Conservation (phyloP, 2,888 invertebrate genomes). For the Plagiodera versicolora region DNA sequence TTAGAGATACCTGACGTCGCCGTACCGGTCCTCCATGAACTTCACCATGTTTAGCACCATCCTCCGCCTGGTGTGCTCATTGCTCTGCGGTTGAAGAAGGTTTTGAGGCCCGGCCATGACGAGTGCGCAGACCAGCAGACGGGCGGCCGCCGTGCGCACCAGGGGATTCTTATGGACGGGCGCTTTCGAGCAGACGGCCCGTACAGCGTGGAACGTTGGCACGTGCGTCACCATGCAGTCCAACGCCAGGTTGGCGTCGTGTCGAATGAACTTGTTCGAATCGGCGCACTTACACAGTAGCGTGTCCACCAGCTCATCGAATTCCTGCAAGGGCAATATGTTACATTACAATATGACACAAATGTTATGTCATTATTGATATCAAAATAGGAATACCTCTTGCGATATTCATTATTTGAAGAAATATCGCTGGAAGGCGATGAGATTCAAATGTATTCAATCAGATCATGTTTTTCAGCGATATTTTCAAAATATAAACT, state of each 20-base stretch:
- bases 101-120: constrained; percentile 65
- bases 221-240: constrained; percentile 69
- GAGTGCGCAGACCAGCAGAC: constrained; percentile 65
- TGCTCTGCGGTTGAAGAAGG: constrained; percentile 59
- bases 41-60: constrained; percentile 56
- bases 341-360: too few relatives aligned
- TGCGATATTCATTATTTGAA: too few relatives aligned
- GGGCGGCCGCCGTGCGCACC: constrained; percentile 68
- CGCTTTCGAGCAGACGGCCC: constrained; percentile 57
- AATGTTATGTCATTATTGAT: too few relatives aligned
- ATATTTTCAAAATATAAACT: too few relatives aligned
- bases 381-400: too few relatives aligned
- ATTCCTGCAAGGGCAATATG: constrained; percentile 65
- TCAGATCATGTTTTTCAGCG: too few relatives aligned
- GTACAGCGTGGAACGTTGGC: constrained; percentile 58
- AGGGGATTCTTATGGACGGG: constrained; percentile 66
- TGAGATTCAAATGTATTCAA: too few relatives aligned
- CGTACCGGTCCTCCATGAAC: constrained; percentile 60
- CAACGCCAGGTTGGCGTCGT: constrained; percentile 73
- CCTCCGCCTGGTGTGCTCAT: constrained; percentile 57
- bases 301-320: constrained; percentile 68
- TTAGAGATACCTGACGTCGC: constrained; percentile 53
- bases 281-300: constrained; percentile 72
- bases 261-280: constrained; percentile 71
- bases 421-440: too few relatives aligned